Evolutionary conservation across 2,113 vertebrate species (phyloP).

Genomic region (Xiphias gladius): DNA sequence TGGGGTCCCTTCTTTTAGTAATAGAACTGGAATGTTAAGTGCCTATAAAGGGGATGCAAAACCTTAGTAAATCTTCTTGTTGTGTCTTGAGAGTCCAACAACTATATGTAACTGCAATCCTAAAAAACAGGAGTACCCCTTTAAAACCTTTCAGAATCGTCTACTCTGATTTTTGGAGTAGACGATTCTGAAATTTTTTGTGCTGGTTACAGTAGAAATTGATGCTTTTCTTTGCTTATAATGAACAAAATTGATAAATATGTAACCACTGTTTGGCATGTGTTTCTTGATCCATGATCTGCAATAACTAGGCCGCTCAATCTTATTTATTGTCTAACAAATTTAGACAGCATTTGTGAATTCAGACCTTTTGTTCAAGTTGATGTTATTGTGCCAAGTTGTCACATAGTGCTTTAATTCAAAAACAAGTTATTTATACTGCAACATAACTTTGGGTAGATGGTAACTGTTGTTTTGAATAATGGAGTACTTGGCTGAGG

Average conservation of each 20-base stretch:
- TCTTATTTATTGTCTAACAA: neutral
- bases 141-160: neutral
- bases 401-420: slow-evolving; percentile 17
- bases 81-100: neutral
- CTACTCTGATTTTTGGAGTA: neutral
- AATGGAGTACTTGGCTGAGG: slow-evolving; percentile 28
- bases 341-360: neutral
- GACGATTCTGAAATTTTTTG: neutral
- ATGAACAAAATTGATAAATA: neutral
- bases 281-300: neutral
- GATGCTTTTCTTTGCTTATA: neutral
- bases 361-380: neutral
- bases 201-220: neutral
- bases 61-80: neutral
- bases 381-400: slow-evolving; percentile 1
- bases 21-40: neutral
- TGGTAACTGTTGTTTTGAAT: slow-evolving; percentile 51
- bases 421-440: slow-evolving; percentile 17
- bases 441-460: slow-evolving; percentile 29
- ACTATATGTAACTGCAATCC: neutral
- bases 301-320: neutral
- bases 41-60: neutral
- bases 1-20: neutral
- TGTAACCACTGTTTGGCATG: neutral
- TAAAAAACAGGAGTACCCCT: neutral